Percentiles rank a stretch among this genome's conserved stretches.
Conservation (phyloP, 2,888 invertebrate species). For the Xiphydria camelus region DNA sequence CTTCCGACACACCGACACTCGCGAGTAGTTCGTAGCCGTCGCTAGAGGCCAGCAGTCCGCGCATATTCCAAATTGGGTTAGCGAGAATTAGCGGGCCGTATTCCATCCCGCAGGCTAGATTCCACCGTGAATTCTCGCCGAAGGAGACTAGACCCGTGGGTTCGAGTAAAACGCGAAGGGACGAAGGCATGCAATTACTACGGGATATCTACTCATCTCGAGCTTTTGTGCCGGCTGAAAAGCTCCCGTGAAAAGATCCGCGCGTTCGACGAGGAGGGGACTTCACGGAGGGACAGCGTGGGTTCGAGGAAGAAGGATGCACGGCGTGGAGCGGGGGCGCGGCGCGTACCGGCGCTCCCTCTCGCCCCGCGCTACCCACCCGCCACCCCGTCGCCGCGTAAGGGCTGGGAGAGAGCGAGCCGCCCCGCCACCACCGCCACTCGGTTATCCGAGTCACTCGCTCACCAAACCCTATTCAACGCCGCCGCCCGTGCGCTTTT, state of each 20-base stretch:
- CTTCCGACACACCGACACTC: too few relatives aligned
- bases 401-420: conserved; percentile 8
- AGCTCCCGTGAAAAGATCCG: conserved; percentile 22
- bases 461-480: conserved; percentile 7
- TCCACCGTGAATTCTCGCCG: conserved; percentile 23
- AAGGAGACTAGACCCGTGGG: conserved; percentile 1
- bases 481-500: neutral
- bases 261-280: neutral
- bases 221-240: conserved; percentile 25
- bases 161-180: neutral
- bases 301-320: neutral
- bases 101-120: conserved; percentile 39
- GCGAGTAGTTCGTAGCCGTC: conserved; percentile 36
- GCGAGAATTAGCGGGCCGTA: conserved; percentile 44
- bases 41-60: conserved; percentile 31
- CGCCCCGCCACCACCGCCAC: too few relatives aligned
- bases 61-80: conserved; percentile 45
- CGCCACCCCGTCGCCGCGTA: conserved; percentile 2
- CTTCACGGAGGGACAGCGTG: neutral
- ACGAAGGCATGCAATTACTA: conserved; percentile 37
- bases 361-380: neutral
- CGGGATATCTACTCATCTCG: conserved; percentile 32
- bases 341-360: neutral
- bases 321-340: neutral
- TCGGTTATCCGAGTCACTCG: conserved; percentile 14